Conservation (phyloP, 2,888 invertebrate species). For the Pseudanteris insignis region DNA sequence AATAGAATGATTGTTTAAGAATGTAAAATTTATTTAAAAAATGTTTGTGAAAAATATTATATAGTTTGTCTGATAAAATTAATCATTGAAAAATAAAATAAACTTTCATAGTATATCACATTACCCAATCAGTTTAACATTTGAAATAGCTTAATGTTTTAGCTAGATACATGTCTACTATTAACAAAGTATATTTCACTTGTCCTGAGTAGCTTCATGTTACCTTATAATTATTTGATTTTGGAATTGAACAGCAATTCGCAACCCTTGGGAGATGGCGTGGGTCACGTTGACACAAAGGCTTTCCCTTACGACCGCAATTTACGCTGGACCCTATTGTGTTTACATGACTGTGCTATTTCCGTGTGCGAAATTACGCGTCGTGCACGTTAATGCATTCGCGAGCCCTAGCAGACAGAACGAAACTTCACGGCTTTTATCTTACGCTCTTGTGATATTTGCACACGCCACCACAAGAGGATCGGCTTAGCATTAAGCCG, state of each 20-base stretch:
- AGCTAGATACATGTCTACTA: too few relatives aligned
- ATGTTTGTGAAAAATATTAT: too few relatives aligned
- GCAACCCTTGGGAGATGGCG: constrained; percentile 8
- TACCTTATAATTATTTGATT: constrained; percentile 36
- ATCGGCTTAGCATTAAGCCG: not conserved
- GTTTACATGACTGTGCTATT: constrained; percentile 24
- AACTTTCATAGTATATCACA: too few relatives aligned
- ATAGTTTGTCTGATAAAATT: too few relatives aligned
- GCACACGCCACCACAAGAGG: constrained; percentile 5
- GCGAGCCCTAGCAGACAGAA: not conserved
- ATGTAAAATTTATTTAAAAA: too few relatives aligned
- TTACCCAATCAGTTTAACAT: too few relatives aligned
- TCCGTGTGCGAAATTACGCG: constrained; percentile 22
- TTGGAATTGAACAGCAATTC: constrained; percentile 23
- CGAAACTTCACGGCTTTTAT: constrained; percentile 13
- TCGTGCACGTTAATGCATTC: constrained; percentile 10
- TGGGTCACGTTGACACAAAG: constrained; percentile 23
- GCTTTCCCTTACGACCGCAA: constrained; percentile 27
- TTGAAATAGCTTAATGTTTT: too few relatives aligned
- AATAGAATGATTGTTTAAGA: too few relatives aligned
- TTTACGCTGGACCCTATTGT: constrained; percentile 36
- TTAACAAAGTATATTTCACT: too few relatives aligned
- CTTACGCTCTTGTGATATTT: constrained; percentile 11
- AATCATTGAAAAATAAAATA: too few relatives aligned
- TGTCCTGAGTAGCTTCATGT: too few relatives aligned